phyloP scores from a whole-genome alignment of 1,140 invertebrate genomes.

The Diabrotica virgifera region DNA sequence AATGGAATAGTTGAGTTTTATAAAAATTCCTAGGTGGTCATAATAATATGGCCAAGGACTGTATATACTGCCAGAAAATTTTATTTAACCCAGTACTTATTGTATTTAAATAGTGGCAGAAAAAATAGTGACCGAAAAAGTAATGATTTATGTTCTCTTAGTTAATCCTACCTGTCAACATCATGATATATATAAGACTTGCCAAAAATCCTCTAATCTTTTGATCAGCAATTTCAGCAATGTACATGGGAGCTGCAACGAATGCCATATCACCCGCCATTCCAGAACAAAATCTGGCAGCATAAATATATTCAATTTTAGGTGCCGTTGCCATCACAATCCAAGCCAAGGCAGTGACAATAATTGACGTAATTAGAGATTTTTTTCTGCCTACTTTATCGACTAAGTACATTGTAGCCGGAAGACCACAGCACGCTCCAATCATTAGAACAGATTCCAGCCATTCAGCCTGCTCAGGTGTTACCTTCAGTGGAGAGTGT shows the following conservation, averaged over 20 bases:
- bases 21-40: too few species aligned
- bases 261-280: conserved; percentile 39
- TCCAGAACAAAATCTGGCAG: conserved; percentile 49
- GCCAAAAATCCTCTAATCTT: conserved; percentile 42
- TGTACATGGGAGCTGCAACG: conserved; percentile 43
- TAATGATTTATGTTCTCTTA: too few species aligned
- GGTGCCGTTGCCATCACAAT: conserved; percentile 53
- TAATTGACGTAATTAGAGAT: conserved; percentile 53
- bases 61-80: too few species aligned
- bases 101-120: too few species aligned
- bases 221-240: conserved; percentile 44
- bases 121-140: too few species aligned
- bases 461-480: conserved; percentile 51
- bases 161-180: conserved; percentile 31
- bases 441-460: conserved; percentile 60
- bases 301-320: conserved; percentile 49
- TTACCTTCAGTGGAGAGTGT: conserved; percentile 40
- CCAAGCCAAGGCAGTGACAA: conserved; percentile 64
- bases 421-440: conserved; percentile 60
- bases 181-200: conserved; percentile 41
- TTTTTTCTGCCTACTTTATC: conserved; percentile 64
- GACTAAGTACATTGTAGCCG: conserved; percentile 53
- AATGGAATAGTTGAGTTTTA: too few species aligned
- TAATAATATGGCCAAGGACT: too few species aligned
- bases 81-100: too few species aligned